phyloP scores from a whole-genome alignment of 2,113 vertebrate species.

The Diphyllodes magnificus region DNA sequence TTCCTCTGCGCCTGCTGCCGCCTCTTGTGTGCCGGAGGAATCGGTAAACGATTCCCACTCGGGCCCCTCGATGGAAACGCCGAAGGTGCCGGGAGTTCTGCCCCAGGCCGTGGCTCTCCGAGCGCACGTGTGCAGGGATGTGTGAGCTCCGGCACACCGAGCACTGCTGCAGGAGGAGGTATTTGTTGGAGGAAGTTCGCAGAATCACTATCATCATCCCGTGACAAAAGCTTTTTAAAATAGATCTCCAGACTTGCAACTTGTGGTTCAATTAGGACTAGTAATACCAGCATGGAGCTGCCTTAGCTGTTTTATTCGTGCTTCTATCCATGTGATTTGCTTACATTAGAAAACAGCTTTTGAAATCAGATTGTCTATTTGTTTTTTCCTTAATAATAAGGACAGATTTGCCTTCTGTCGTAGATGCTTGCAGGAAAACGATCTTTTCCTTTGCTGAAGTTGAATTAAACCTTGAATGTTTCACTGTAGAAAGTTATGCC shows the following conservation, averaged over 20 bases:
- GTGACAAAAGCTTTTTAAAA: background rate
- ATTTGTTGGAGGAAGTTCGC: background rate
- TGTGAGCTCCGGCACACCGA: background rate
- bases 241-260: background rate
- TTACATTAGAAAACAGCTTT: background rate
- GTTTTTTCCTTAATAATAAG: background rate
- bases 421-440: background rate
- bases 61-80: accelerated
- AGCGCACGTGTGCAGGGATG: background rate
- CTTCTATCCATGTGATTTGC: background rate
- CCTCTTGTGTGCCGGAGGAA: background rate
- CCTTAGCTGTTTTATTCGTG: background rate
- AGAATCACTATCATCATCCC: background rate
- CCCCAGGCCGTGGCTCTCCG: accelerated
- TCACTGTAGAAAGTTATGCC: background rate
- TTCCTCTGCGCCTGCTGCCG: background rate
- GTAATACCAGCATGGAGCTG: background rate
- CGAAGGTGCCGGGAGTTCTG: accelerated
- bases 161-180: background rate
- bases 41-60: accelerated
- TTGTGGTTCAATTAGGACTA: accelerated
- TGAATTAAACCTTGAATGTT: background rate
- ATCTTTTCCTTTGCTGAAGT: background rate
- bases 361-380: background rate
- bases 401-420: background rate